phyloP scores from a whole-genome alignment of 2,113 vertebrate species.

The Cranoglanis bouderius region DNA sequence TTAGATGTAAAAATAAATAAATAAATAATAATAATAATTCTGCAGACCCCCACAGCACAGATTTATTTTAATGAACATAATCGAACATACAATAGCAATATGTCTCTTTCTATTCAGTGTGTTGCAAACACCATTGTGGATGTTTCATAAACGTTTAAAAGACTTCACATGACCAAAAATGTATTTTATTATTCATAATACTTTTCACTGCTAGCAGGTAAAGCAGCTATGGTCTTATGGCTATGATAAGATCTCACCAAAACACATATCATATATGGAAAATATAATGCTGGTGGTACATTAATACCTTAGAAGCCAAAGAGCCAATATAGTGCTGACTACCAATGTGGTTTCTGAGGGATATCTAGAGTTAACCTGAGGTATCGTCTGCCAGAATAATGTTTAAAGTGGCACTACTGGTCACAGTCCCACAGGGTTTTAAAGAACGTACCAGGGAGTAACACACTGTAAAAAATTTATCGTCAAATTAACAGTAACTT shows the following conservation, averaged over 20 bases:
- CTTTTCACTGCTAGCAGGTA: neutral
- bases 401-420: neutral
- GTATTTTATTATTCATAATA: neutral
- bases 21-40: too few relatives aligned
- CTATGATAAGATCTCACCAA: neutral
- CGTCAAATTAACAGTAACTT: too few relatives aligned
- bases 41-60: neutral
- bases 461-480: too few relatives aligned
- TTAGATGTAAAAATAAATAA: too few relatives aligned
- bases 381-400: neutral
- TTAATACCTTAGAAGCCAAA: neutral
- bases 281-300: neutral
- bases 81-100: neutral
- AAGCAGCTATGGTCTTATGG: neutral
- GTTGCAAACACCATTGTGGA: neutral
- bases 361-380: neutral
- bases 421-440: neutral
- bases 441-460: neutral
- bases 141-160: neutral
- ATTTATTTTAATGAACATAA: neutral
- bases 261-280: neutral
- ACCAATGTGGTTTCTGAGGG: neutral
- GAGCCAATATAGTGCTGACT: neutral
- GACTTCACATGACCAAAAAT: neutral
- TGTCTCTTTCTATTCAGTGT: neutral